phyloP scores from a whole-genome alignment of 2,113 vertebrate species.

The Grantiella picta region DNA sequence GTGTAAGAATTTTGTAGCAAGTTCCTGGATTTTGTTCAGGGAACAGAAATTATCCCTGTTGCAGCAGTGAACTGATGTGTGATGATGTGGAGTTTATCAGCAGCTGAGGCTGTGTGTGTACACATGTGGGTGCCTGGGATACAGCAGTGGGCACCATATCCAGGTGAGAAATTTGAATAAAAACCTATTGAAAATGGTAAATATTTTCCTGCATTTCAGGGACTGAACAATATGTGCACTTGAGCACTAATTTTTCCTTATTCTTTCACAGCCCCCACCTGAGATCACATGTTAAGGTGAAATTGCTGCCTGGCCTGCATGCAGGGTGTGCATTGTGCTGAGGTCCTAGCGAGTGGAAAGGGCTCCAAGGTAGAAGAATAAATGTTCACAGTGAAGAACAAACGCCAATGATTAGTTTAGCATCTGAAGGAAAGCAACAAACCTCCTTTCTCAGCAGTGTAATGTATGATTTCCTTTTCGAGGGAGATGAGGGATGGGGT shows the following conservation, averaged over 20 bases:
- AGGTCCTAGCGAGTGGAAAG: neutral
- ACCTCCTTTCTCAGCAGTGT: neutral
- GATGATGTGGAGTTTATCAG: neutral
- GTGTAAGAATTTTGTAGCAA: neutral
- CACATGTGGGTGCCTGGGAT: rapidly evolving
- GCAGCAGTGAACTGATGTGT: neutral
- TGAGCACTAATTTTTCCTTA: neutral
- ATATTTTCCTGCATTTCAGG: neutral
- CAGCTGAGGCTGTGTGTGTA: neutral
- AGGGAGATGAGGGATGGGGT: neutral
- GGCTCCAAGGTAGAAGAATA: neutral
- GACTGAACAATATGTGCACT: neutral
- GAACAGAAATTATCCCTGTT: neutral
- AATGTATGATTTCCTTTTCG: neutral
- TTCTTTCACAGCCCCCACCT: neutral
- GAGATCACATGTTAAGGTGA: neutral
- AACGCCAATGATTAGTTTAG: neutral
- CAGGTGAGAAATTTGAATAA: neutral
- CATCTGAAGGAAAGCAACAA: neutral
- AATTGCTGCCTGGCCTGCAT: neutral
- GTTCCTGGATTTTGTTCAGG: neutral
- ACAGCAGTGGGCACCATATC: neutral
- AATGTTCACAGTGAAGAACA: neutral
- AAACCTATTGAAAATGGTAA: neutral
- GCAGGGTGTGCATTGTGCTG: neutral